Conservation (phyloP, 2,888 invertebrate species). For the Unio delphinus region DNA sequence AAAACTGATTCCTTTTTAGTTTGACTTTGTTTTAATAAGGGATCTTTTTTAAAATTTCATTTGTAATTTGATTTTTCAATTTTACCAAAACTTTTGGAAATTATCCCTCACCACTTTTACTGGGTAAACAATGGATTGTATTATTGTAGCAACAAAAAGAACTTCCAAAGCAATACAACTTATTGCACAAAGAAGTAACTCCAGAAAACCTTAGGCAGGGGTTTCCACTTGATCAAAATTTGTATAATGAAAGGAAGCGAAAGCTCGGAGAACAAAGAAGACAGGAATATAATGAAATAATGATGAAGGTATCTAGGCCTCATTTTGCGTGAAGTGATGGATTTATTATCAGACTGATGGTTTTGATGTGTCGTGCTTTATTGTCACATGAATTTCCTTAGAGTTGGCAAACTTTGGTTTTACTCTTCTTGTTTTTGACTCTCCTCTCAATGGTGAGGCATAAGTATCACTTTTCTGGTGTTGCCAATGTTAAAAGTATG, state of each 20-base stretch:
- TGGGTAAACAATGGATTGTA: background rate
- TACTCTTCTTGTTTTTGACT: no score
- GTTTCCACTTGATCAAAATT: slow-evolving; percentile 29
- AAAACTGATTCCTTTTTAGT: no score
- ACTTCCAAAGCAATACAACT: slow-evolving; percentile 1
- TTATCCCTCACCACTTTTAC: background rate
- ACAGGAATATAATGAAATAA: slow-evolving; percentile 53
- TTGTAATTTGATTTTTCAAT: no score
- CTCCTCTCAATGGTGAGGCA: no score
- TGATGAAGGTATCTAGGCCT: slow-evolving; percentile 30
- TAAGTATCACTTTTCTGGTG: no score
- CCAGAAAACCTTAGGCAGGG: slow-evolving; percentile 30
- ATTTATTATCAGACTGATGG: background rate
- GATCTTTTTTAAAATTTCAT: no score
- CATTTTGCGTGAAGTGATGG: background rate
- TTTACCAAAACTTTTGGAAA: no score
- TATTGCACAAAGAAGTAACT: slow-evolving; percentile 27
- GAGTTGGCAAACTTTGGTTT: no score
- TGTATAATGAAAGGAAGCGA: slow-evolving; percentile 24
- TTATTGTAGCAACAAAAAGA: no score
- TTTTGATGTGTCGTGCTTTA: background rate
- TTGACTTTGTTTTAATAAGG: no score
- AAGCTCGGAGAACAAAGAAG: slow-evolving; percentile 42
- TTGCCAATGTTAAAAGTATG: no score
- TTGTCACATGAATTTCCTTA: background rate